Conservation (phyloP, 2,888 invertebrate genomes). For the Noctua comes region DNA sequence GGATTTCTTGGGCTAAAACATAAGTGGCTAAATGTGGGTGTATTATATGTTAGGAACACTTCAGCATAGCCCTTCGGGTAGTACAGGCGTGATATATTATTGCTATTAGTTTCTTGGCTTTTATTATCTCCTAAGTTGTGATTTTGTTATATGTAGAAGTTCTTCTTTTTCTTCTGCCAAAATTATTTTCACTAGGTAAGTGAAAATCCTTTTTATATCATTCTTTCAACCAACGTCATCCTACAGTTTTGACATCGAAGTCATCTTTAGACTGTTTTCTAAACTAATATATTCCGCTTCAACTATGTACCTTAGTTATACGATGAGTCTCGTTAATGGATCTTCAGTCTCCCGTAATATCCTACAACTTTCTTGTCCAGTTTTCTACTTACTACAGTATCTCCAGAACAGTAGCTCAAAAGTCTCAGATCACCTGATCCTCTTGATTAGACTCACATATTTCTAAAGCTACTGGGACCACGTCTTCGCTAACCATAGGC, state of each 20-base stretch:
- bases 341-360: no score
- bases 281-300: neutral
- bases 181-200: neutral
- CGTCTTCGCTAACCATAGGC: constrained; percentile 4
- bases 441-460: neutral
- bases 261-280: neutral
- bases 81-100: neutral
- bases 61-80: neutral
- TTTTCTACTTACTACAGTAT: neutral
- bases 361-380: neutral
- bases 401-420: neutral
- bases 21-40: neutral
- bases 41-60: neutral
- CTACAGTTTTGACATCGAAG: neutral
- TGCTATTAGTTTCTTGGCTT: neutral
- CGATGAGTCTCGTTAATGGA: neutral
- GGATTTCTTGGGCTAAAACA: neutral
- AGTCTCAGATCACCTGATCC: neutral
- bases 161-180: neutral
- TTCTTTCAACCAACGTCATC: neutral
- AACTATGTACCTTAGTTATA: no score
- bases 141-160: neutral
- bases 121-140: neutral
- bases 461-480: neutral
- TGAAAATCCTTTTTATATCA: neutral